Percentiles rank a stretch among this genome's conserved stretches.
Conservation (phyloP, 2,797 vertebrate species). For the Danio albolineatus region DNA sequence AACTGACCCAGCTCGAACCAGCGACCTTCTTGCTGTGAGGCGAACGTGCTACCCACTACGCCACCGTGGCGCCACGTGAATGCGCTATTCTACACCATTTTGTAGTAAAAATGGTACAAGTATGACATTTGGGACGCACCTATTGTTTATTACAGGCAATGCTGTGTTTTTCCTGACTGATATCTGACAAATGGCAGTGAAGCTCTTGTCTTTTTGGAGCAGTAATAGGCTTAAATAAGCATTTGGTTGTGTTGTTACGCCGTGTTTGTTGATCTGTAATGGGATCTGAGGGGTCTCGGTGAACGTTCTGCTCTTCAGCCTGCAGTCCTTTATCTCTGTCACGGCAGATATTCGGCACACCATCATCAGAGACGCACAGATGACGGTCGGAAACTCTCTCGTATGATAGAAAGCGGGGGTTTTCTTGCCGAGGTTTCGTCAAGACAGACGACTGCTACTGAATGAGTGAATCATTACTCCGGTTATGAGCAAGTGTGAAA, state of each 20-base stretch:
- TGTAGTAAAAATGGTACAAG: too few relatives aligned
- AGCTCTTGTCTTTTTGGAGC: neutral
- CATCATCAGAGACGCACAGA: neutral
- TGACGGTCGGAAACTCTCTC: neutral
- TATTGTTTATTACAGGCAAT: conserved; percentile 19
- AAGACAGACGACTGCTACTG: too few relatives aligned
- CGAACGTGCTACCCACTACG: too few relatives aligned
- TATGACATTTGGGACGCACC: too few relatives aligned
- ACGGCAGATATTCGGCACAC: neutral
- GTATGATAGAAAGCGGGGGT: neutral
- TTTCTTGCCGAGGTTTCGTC: too few relatives aligned
- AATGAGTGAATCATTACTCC: too few relatives aligned
- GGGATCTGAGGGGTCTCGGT: conserved; percentile 21
- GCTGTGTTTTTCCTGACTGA: neutral
- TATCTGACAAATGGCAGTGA: conserved; percentile 7
- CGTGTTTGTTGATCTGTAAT: conserved; percentile 21
- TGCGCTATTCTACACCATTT: too few relatives aligned
- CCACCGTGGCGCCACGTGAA: too few relatives aligned
- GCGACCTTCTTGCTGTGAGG: too few relatives aligned
- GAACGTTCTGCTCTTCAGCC: conserved; percentile 29
- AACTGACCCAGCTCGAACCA: too few relatives aligned
- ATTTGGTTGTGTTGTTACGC: neutral
- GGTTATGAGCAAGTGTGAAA: too few relatives aligned
- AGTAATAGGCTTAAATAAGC: neutral
- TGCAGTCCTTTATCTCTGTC: neutral